Conservation (phyloP, 2,113 vertebrate genomes). For the Polypterus bichir region DNA sequence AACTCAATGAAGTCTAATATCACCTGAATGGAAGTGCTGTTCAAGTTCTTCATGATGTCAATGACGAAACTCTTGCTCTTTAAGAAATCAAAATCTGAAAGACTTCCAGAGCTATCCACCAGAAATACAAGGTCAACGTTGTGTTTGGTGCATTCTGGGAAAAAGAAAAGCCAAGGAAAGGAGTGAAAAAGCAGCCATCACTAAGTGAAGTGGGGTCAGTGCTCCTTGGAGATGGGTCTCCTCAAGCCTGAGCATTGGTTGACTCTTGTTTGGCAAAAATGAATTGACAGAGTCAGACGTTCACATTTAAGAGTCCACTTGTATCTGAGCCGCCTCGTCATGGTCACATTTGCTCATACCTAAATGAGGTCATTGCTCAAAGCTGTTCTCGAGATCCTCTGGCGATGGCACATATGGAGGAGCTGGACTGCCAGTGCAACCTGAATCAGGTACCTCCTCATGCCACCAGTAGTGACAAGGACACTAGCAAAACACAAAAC, state of each 20-base stretch:
- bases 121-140: conserved; percentile 63
- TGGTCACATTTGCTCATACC: too few relatives aligned
- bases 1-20: background rate
- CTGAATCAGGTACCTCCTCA: too few relatives aligned
- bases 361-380: too few relatives aligned
- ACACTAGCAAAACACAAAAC: too few relatives aligned
- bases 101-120: conserved; percentile 59
- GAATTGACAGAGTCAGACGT: too few relatives aligned
- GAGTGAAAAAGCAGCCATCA: too few relatives aligned
- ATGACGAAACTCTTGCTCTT: conserved; percentile 53
- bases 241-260: conserved; percentile 3
- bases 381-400: too few relatives aligned
- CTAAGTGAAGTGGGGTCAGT: too few relatives aligned
- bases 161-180: conserved; percentile 3
- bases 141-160: conserved; percentile 54
- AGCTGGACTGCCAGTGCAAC: too few relatives aligned
- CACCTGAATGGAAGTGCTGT: conserved; percentile 54
- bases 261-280: background rate
- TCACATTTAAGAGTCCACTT: too few relatives aligned
- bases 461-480: too few relatives aligned
- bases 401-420: too few relatives aligned
- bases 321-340: background rate
- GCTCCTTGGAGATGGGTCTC: background rate
- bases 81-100: conserved; percentile 30
- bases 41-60: conserved; percentile 44